Conservation (phyloP, 2,113 vertebrate genomes). For the Galemys pyrenaicus region DNA sequence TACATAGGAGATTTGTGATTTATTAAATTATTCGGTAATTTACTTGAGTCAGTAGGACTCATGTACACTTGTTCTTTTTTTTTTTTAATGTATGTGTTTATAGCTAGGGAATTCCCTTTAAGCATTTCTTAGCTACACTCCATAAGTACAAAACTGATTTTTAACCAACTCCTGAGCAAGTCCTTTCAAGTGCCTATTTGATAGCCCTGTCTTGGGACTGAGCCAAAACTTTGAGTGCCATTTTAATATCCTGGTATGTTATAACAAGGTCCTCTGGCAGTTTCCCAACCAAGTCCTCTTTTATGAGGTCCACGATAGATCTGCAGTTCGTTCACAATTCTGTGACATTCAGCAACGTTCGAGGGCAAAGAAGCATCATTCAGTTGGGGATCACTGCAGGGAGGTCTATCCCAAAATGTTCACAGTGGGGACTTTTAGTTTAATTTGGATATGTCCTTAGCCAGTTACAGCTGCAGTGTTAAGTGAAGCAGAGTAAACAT, state of each 20-base stretch:
- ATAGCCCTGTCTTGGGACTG: background rate
- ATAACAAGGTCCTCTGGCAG: background rate
- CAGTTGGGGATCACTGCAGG: background rate
- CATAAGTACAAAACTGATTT: background rate
- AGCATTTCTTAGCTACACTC: background rate
- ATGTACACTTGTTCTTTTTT: background rate
- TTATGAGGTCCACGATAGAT: background rate
- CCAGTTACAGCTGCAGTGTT: background rate
- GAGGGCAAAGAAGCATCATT: background rate
- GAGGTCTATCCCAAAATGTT: background rate
- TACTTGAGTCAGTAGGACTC: background rate
- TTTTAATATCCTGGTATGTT: background rate
- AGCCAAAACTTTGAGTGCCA: background rate
- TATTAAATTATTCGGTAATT: background rate
- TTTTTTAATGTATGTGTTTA: background rate
- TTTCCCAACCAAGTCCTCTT: background rate
- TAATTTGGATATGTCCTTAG: background rate
- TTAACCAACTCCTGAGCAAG: background rate
- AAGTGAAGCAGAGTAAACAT: background rate
- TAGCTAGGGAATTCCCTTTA: background rate
- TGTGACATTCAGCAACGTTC: background rate
- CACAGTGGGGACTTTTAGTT: background rate
- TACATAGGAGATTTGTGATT: background rate
- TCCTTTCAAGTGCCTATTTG: background rate
- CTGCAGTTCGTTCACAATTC: background rate